A percentile compares a stretch with the other conserved stretches of the same genome.
phyloP scores from a whole-genome alignment of 2,888 invertebrate genomes.

The Microplitis deprimator region DNA sequence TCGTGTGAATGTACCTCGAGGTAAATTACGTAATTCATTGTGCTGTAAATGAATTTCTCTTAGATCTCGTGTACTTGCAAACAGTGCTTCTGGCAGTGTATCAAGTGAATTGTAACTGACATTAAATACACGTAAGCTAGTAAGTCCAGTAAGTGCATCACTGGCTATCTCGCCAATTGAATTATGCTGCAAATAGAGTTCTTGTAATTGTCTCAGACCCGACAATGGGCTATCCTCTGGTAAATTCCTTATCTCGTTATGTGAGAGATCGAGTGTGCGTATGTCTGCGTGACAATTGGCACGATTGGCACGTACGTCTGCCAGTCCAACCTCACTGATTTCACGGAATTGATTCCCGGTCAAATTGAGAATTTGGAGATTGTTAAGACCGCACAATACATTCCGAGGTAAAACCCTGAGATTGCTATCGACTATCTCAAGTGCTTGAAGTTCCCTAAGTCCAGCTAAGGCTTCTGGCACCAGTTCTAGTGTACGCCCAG shows the following conservation, averaged over 20 bases:
- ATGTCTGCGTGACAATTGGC: slow-evolving; percentile 77
- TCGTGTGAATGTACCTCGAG: slow-evolving; percentile 86
- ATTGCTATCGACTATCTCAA: slow-evolving; percentile 89
- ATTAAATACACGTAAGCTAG: slow-evolving; percentile 86
- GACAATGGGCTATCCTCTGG: slow-evolving; percentile 84
- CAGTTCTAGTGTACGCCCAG: slow-evolving; percentile 83
- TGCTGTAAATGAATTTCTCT: slow-evolving; percentile 88
- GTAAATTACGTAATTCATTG: slow-evolving; percentile 87
- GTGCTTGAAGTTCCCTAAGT: slow-evolving; percentile 83
- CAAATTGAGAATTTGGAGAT: slow-evolving; percentile 86
- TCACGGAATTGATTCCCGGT: slow-evolving; percentile 87
- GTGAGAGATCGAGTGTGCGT: slow-evolving; percentile 84
- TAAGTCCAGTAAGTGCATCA: slow-evolving; percentile 85
- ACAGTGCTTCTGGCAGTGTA: slow-evolving; percentile 85
- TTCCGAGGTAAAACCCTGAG: slow-evolving; percentile 85
- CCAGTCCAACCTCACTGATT: slow-evolving; percentile 83
- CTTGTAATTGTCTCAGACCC: slow-evolving; percentile 83
- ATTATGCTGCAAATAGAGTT: slow-evolving; percentile 87
- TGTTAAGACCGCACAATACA: slow-evolving; percentile 84
- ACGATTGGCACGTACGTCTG: slow-evolving; percentile 68
- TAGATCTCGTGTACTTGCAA: slow-evolving; percentile 85
- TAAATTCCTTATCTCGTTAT: slow-evolving; percentile 82
- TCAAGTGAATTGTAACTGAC: slow-evolving; percentile 89
- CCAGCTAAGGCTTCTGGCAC: slow-evolving; percentile 82
- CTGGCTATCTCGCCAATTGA: slow-evolving; percentile 85